Percentiles rank a stretch among this genome's conserved stretches.
These are phyloP conservation scores for Diplosoma virens DNA, from an alignment of 23 tunicate genomes.

Conservation along the genomic window DNA sequence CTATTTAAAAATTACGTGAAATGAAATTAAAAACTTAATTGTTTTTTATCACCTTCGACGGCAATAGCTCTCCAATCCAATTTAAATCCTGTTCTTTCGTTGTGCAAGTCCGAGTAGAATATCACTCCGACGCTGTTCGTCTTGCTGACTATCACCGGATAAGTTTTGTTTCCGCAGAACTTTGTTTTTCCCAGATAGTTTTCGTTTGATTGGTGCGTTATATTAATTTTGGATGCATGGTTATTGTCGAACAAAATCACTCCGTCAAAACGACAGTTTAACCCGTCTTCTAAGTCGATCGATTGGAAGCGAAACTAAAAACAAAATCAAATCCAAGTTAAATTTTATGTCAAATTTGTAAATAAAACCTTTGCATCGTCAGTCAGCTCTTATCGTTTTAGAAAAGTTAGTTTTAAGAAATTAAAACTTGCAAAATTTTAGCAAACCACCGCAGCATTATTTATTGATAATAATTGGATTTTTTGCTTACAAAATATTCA, in stretches of 20 bases:
- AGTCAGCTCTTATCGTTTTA: too few relatives aligned
- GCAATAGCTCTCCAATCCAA: conserved; percentile 43
- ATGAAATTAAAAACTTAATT: background rate
- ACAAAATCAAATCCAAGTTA: background rate
- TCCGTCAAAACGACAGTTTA: conserved; percentile 71
- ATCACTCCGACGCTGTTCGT: conserved; percentile 46
- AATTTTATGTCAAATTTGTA: too few relatives aligned
- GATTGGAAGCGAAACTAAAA: background rate
- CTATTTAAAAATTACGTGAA: too few relatives aligned
- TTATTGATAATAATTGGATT: too few relatives aligned
- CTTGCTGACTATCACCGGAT: conserved; percentile 31
- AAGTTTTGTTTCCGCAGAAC: conserved; percentile 40
- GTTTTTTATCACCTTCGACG: background rate
- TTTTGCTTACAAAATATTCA: too few relatives aligned
- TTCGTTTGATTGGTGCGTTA: background rate
- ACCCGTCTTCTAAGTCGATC: conserved; percentile 54
- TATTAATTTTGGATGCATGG: background rate
- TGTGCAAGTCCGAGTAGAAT: conserved; percentile 56
- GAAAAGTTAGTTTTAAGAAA: too few relatives aligned
- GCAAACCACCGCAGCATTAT: too few relatives aligned
- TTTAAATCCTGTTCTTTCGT: conserved; percentile 39
- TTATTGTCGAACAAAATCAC: conserved; percentile 37
- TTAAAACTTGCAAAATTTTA: too few relatives aligned
- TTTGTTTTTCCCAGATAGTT: conserved; percentile 43
- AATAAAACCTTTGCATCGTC: too few relatives aligned